These are phyloP conservation scores for Isotomurus palustris DNA, from an alignment of 2,888 invertebrate species.

Conservation along the genomic window DNA sequence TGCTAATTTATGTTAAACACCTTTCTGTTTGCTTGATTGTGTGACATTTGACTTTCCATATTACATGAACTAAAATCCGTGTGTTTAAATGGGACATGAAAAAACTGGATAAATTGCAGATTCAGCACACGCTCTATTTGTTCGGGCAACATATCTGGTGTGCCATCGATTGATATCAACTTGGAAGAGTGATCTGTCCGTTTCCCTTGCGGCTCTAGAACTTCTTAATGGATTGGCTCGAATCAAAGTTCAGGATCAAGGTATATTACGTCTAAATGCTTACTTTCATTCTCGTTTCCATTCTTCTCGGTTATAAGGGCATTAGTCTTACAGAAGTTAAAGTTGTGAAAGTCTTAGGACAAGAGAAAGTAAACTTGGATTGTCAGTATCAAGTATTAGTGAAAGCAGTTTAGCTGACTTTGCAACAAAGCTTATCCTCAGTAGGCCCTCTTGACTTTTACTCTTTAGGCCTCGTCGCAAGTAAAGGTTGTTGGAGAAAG, in stretches of 20 bases:
- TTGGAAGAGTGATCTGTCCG: constrained; percentile 92
- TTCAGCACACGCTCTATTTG: constrained; percentile 81
- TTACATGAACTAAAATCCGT: constrained; percentile 5
- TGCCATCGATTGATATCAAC: constrained; percentile 92
- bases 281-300: background rate
- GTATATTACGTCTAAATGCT: constrained; percentile 54
- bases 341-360: background rate
- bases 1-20: background rate
- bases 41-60: background rate
- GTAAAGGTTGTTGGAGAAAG: no score
- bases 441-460: no score
- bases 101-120: constrained; percentile 55
- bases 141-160: constrained; percentile 85
- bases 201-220: constrained; percentile 88
- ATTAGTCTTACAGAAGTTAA: background rate
- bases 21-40: background rate
- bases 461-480: no score
- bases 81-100: constrained; percentile 45
- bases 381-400: no score
- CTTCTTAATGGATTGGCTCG: constrained; percentile 84
- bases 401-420: constrained; percentile 3
- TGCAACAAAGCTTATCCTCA: no score
- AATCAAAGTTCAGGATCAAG: constrained; percentile 81
- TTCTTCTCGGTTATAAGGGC: background rate
- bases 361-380: background rate